Evolutionary conservation across 2,113 vertebrate species (phyloP).

Genomic region (Oryctolagus cuniculus): DNA sequence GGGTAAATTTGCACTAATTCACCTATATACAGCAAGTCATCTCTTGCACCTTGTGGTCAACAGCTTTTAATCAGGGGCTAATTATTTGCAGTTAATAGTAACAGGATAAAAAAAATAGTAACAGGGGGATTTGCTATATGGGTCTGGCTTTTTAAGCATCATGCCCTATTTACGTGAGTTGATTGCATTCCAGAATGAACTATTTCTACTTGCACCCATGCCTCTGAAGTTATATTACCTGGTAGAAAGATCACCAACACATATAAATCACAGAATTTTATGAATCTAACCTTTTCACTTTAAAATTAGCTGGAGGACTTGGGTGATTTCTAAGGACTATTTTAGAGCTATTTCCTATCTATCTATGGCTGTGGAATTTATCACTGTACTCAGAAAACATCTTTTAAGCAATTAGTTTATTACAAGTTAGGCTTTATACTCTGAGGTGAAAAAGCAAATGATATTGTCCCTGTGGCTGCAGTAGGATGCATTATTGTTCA

Average conservation of each 20-base stretch:
- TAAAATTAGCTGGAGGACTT: neutral
- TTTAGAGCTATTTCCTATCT: neutral
- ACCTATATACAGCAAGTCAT: neutral
- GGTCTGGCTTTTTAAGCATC: neutral
- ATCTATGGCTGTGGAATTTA: neutral
- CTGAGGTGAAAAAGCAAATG: neutral
- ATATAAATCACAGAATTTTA: neutral
- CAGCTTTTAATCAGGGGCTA: neutral
- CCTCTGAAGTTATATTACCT: neutral
- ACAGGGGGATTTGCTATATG: neutral
- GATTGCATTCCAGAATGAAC: neutral
- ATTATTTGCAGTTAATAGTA: neutral
- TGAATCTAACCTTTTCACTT: neutral
- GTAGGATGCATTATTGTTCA: neutral
- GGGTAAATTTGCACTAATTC: neutral
- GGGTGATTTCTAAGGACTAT: neutral
- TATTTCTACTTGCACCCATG: neutral
- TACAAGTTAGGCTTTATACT: neutral
- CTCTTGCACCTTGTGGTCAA: neutral
- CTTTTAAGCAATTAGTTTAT: neutral
- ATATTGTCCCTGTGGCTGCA: neutral
- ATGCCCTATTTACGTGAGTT: neutral
- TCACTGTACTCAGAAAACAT: neutral
- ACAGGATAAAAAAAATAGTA: neutral
- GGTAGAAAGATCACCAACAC: neutral